Base-by-base conservation (phyloP, 2,888 invertebrate genomes). In the Ptychoptera contaminata region DNA sequence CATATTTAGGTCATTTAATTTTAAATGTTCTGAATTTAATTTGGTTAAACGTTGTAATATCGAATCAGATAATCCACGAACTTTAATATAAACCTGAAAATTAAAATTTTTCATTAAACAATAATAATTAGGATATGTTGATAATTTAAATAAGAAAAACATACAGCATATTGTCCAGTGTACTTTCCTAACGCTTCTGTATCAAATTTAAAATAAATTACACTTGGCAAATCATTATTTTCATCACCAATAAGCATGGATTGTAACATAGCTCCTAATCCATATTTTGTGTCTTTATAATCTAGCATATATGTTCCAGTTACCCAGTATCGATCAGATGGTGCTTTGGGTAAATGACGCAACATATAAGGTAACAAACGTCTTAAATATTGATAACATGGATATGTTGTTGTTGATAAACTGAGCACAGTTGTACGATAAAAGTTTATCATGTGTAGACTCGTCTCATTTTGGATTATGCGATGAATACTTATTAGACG, bases 291-390 rank as follows among this genome's bases (percentile, higher is more conserved):
- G 53, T 79, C 76, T n/a, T 76, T 73, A 53, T 75, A 76, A 48
- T 79, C 81, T 51, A 80, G 70, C 45, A 82, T 70, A 55, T 79
- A 79, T 60, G 82, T 82, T 29, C 79, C 81, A 0, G 81, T 81
- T 0, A 77, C 73, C 72, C 81, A 77, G 52, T 72, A 73, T 6
- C 72, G 67, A 9, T 63, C 59, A 2, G 68, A 67, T 8, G 71
- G 69, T 0, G 75, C 73, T 51, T 71, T 69, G 0, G 71, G 68
- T 42, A 81, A 67, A 51, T 79, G 72, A 30, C 76, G 73, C 2
- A 73, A 69, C 48, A 82, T 71, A 53, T 80, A 79, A 0, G 77
- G 74, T 0, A 79, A 71, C 51, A 77, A 71, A 47, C 71, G 71
- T 1, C 77, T 81, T 82, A 80, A 67, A 34, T 74, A 68, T 47